Conservation (phyloP, 1,140 invertebrate species). For the Lineus longissimus region DNA sequence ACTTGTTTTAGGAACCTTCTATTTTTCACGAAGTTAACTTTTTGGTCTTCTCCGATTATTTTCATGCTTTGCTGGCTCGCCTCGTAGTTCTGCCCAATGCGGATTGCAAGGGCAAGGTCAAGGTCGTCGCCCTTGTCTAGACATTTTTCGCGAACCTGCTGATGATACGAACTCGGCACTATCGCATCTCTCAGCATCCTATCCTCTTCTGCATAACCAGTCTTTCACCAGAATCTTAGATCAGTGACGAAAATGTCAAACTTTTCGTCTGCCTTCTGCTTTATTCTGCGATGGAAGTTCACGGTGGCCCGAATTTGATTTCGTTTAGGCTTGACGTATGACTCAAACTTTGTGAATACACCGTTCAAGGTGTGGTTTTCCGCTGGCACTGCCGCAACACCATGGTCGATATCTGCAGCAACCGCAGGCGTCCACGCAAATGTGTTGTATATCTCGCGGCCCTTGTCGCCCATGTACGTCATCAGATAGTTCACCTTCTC, state of each 20-base stretch:
- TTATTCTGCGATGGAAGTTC: background rate
- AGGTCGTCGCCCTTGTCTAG: constrained; percentile 6
- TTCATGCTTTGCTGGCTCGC: background rate
- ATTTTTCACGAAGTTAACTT: background rate
- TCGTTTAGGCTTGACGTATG: constrained; percentile 10
- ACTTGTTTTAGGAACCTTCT: too few species aligned
- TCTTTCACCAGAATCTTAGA: background rate
- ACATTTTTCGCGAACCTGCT: constrained; percentile 4
- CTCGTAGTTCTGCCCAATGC: constrained; percentile 6
- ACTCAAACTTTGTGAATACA: constrained; percentile 10
- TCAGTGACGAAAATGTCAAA: too few species aligned
- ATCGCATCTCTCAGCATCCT: constrained; percentile 10
- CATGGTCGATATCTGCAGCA: background rate
- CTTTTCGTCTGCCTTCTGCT: background rate
- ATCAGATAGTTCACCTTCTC: constrained; percentile 16
- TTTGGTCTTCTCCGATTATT: constrained; percentile 4
- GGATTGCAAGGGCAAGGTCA: background rate
- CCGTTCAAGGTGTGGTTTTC: constrained; percentile 16
- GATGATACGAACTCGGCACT: background rate
- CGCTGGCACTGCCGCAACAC: constrained; percentile 2
- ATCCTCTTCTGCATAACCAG: constrained; percentile 5
- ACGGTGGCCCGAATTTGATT: background rate
- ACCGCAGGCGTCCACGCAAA: constrained; percentile 10
- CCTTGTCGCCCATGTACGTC: constrained; percentile 19
- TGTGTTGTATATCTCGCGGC: constrained; percentile 16